These are phyloP conservation scores for Nesoenas mayeri DNA, from an alignment of 2,113 vertebrate genomes.

Conservation along the genomic window DNA sequence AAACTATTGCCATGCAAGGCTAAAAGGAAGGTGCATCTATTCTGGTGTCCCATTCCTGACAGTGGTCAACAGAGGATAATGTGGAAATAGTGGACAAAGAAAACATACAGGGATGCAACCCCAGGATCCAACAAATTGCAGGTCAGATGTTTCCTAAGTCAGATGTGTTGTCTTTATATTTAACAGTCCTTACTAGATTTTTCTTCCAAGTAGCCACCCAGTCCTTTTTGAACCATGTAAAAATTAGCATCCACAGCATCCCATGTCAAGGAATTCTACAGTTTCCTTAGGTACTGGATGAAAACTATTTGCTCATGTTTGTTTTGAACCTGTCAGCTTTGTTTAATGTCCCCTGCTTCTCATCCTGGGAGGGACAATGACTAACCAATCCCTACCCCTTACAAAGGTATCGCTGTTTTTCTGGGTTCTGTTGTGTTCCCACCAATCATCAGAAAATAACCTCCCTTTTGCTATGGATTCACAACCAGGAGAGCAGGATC, in stretches of 20 bases:
- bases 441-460: neutral
- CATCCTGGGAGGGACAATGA: neutral
- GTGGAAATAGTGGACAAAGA: neutral
- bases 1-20: neutral
- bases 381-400: neutral
- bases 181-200: neutral
- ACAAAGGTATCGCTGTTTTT: neutral
- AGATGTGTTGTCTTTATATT: neutral
- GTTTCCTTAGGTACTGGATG: rapidly evolving
- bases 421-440: neutral
- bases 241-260: neutral
- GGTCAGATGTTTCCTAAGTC: neutral
- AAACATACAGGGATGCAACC: neutral
- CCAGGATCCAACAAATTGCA: neutral
- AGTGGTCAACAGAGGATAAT: neutral
- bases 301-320: neutral
- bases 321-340: neutral
- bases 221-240: neutral
- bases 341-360: neutral
- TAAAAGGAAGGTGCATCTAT: neutral
- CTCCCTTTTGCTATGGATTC: neutral
- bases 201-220: neutral
- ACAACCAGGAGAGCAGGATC: neutral
- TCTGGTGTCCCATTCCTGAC: neutral
- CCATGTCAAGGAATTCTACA: neutral